Evolutionary conservation across 2,888 invertebrate species (phyloP), one percentile per base, ranked within the genome.

Genomic region (Athripsodes cinereus): DNA sequence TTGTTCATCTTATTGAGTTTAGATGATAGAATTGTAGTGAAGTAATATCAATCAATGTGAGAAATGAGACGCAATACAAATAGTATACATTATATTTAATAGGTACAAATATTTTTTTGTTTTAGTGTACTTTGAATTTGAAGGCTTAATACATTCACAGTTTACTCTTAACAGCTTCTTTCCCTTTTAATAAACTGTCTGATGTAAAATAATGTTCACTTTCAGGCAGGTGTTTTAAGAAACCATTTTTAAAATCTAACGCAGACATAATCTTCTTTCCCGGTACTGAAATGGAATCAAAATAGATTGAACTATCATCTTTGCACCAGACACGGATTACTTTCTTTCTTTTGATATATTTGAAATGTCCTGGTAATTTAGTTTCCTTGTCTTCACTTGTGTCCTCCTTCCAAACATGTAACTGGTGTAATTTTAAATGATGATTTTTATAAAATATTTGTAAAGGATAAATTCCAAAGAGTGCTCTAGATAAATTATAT

Each of bases 221-320:
- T 11, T 71, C 65, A 66, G 72, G 67, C 48, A 71, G 67, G 74
- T 86, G 86, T 68, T 81, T 83, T 26, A 94, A 74, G 72, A 86
- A 95, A 8, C 95, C 95, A 78, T 93, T 93, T 72, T 85, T 85
- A 76, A 96, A 96, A 69, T 92, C 92, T 66, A 73, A 67, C 2
- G 92, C 90, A 52, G 79, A 81, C 83, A 95, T 90, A 66, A 81
- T 75, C 70, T 81, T 86, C 70, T 83, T 87, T 10, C 86, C 85
- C 64, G 83, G 76, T 59, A 92, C 71, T 67, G 83, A 80, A 57
- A 93, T 65, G 65, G 80, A 79, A 64, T 74, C 75, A 58, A 90
- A 81, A 70, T 83, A 81, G 60, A 93, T 73, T 74, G 81, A 86
- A 64, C 74, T 79, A 53, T 76, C 76, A 67, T 85, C 82, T 64